These are phyloP conservation scores for Siniperca undulata DNA, from an alignment of 2,797 vertebrate species.

Conservation along the genomic window DNA sequence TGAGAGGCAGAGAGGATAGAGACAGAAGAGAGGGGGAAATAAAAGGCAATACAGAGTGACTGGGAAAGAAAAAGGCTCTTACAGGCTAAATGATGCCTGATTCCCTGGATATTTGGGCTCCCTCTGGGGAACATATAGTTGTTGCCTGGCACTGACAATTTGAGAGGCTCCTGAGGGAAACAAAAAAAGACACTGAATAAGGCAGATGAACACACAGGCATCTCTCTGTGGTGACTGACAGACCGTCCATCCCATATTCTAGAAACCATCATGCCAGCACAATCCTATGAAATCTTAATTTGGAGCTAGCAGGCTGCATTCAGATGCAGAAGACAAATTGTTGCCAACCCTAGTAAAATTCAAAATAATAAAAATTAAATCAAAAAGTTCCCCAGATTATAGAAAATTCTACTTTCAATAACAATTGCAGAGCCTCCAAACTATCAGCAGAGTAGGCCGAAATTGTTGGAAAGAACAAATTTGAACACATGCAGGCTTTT, in stretches of 20 bases:
- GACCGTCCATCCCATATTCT: slow-evolving; percentile 49
- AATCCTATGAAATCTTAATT: slow-evolving; percentile 48
- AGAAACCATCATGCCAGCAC: slow-evolving; percentile 48
- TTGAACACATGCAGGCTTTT: slow-evolving; percentile 64
- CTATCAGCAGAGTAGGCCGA: slow-evolving; percentile 34
- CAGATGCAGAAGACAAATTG: slow-evolving; percentile 28
- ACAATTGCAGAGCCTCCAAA: not conserved
- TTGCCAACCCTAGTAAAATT: slow-evolving; percentile 11
- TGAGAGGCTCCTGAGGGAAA: slow-evolving; percentile 83
- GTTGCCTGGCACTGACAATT: slow-evolving; percentile 84
- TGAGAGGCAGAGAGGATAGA: slow-evolving; percentile 46
- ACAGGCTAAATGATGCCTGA: slow-evolving; percentile 87
- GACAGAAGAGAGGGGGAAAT: slow-evolving; percentile 56
- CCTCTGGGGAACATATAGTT: slow-evolving; percentile 82
- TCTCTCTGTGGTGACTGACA: slow-evolving; percentile 63
- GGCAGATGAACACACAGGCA: slow-evolving; percentile 59
- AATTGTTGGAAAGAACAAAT: slow-evolving; percentile 51
- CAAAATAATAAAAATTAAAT: not conserved
- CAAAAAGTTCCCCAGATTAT: slow-evolving; percentile 37
- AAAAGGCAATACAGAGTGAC: slow-evolving; percentile 68
- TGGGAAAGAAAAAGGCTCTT: slow-evolving; percentile 79
- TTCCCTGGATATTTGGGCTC: slow-evolving; percentile 85
- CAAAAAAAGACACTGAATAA: slow-evolving; percentile 63
- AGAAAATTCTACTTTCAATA: slow-evolving; percentile 15
- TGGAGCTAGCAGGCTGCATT: slow-evolving; percentile 17